These are phyloP conservation scores for Megalops cyprinoides DNA, from an alignment of 2,797 vertebrate species.

Conservation along the genomic window DNA sequence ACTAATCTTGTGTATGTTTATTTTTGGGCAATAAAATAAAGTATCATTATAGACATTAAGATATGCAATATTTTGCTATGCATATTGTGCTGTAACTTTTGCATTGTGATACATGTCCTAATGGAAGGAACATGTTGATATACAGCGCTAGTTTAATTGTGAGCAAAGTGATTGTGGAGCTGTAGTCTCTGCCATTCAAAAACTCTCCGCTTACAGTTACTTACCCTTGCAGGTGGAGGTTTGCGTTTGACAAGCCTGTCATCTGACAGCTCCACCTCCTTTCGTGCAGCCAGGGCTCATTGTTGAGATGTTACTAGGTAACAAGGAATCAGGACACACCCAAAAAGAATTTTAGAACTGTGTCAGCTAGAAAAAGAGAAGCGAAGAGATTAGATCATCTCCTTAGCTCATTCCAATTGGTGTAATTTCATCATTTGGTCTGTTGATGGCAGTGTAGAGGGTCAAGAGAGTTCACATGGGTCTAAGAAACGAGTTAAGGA, in stretches of 20 bases:
- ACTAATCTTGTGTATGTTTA: no score
- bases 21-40: no score
- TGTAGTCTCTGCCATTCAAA: not conserved
- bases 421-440: constrained; percentile 11
- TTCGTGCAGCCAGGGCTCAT: constrained; percentile 60
- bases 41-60: not conserved
- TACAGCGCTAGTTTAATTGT: not conserved
- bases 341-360: constrained; percentile 63
- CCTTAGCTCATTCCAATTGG: constrained; percentile 54
- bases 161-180: not conserved
- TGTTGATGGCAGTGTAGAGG: not conserved
- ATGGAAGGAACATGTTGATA: not conserved
- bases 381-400: constrained; percentile 64
- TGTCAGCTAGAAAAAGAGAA: constrained; percentile 47
- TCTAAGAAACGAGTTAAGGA: not conserved
- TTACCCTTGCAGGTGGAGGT: not conserved
- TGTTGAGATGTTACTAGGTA: constrained; percentile 56
- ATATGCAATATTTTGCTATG: not conserved
- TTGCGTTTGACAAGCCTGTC: constrained; percentile 56
- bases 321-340: constrained; percentile 68
- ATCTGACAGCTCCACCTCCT: constrained; percentile 63
- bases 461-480: constrained; percentile 36
- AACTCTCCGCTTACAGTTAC: not conserved
- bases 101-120: no score
- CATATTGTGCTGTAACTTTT: no score